Base-by-base conservation (phyloP, 2,797 vertebrate genomes). In the Garrulus glandarius region DNA sequence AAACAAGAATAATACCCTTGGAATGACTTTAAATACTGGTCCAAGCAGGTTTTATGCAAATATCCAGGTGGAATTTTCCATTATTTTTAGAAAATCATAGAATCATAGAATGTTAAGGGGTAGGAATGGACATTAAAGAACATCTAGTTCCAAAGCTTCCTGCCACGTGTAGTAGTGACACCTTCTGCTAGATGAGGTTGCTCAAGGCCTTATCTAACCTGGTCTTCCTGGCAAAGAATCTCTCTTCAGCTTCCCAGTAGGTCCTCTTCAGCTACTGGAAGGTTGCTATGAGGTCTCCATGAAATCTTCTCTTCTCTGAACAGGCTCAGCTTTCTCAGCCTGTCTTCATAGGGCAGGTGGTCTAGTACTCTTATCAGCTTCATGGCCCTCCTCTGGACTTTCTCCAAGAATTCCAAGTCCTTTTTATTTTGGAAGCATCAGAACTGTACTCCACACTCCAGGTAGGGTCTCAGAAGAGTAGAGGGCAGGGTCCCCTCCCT, bases 21-120 rank as follows among this genome's bases (percentile, higher is more conserved):
- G 27, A 74, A 82, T 67, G 7, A 55, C 6, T 84, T 80, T 88
- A 91, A 93, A 89, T 46, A 50, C 63, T 46, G 29, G 29, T 81
- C 24, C 32, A 90, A 85, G 5, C 2, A 30, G 12, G 2, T 56
- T 93, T 86, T n/a, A 37, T 52, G 13, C 26, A 85, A 90, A 81
- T 84, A 75, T 8, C 8, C 15, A 61, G 2, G 4, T 72, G 20
- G 56, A 13, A 61, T 57, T 84, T 76, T 56, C 10, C 6, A 39
- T 36, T 6, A 10, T 53, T 44, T 52, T 89, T 39, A 49, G 44
- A 81, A 81, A 69, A 69, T 50, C 37, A 50, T 15, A 15, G 11
- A 55, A 18, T 63, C 23, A 21, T 29, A 37, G 10, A 61, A 55
- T 10, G 4, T 8, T 69, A 50, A 30, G 6, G 6, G 6, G 9